phyloP scores from a whole-genome alignment of 2,888 invertebrate species.

The Dolomedes plantarius region DNA sequence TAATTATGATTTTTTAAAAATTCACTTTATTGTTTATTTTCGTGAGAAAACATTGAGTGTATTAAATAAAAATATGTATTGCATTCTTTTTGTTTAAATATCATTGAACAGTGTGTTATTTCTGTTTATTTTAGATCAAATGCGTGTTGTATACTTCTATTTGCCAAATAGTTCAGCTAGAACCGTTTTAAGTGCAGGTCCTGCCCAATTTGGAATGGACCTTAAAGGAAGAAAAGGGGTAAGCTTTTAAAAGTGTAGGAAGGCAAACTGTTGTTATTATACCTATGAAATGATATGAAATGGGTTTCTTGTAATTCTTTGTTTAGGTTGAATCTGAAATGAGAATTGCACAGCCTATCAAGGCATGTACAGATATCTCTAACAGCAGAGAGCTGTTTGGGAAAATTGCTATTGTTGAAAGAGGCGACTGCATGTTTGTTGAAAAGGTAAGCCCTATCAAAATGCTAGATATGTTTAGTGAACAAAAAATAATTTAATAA shows the following conservation, averaged over 20 bases:
- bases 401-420: slow-evolving; percentile 88
- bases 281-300: no score
- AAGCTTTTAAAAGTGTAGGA: no score
- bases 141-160: slow-evolving; percentile 80
- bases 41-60: no score
- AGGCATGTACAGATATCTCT: slow-evolving; percentile 80
- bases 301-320: no score
- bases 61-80: no score
- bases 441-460: slow-evolving; percentile 84
- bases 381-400: slow-evolving; percentile 82
- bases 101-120: no score
- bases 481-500: no score
- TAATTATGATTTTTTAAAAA: no score
- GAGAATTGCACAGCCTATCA: slow-evolving; percentile 83
- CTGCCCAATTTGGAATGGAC: slow-evolving; percentile 92
- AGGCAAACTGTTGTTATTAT: no score
- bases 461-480: no score
- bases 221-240: slow-evolving; percentile 81
- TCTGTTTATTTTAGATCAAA: slow-evolving; percentile 78
- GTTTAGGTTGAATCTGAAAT: slow-evolving; percentile 82
- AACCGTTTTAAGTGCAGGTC: slow-evolving; percentile 84
- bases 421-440: slow-evolving; percentile 96
- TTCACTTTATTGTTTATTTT: no score
- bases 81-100: no score
- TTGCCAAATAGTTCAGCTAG: slow-evolving; percentile 78